Conservation (phyloP, 1,140 invertebrate genomes). For the Archivesica marissinica region DNA sequence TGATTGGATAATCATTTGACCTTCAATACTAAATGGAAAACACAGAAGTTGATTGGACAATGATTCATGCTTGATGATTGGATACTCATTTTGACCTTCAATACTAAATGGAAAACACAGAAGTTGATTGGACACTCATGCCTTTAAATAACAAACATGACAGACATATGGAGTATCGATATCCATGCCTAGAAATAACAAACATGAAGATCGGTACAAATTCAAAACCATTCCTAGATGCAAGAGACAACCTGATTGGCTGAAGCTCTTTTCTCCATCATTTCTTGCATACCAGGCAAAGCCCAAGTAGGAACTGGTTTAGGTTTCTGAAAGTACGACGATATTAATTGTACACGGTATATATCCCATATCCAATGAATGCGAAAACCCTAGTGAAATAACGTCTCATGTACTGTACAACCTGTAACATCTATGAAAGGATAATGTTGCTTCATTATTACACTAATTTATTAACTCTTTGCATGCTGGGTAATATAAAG, state of each 20-base stretch:
- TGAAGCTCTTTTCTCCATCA: constrained; percentile 59
- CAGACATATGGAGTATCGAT: constrained; percentile 15
- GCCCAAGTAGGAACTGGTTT: constrained; percentile 53
- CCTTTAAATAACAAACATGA: constrained; percentile 25
- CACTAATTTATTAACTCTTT: no score
- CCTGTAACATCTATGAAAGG: no score
- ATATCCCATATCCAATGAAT: no score
- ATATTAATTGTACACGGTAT: no score
- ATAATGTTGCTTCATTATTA: no score
- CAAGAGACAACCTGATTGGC: constrained; percentile 60
- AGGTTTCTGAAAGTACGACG: constrained; percentile 24
- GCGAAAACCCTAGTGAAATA: no score
- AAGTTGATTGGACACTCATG: constrained; percentile 2
- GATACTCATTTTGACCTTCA: background rate
- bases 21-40: no score
- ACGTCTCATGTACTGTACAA: no score
- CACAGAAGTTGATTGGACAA: no score
- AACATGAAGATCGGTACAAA: constrained; percentile 42
- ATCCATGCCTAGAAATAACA: constrained; percentile 41
- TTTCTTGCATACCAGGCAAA: constrained; percentile 61
- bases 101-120: background rate
- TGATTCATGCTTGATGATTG: no score
- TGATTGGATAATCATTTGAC: background rate
- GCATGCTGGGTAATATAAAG: no score
- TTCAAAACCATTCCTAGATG: constrained; percentile 42